These are phyloP conservation scores for Mormyrops attenuatus DNA, from an alignment of 2,797 vertebrate genomes.

Conservation along the genomic window DNA sequence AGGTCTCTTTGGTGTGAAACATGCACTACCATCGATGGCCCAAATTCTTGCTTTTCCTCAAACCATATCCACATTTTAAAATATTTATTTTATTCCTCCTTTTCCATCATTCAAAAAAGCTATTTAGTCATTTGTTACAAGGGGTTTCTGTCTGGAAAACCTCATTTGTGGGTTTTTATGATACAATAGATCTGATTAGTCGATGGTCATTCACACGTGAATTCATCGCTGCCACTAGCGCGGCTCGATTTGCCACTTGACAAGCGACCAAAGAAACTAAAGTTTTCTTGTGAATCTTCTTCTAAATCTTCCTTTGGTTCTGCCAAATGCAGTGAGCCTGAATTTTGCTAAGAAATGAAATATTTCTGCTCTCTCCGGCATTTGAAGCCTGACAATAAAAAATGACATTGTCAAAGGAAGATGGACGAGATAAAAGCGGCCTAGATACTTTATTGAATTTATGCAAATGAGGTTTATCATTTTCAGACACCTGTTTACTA, in stretches of 20 bases:
- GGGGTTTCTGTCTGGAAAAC: not conserved
- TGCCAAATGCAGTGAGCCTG: not conserved
- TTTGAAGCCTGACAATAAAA: constrained; percentile 10
- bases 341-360: not conserved
- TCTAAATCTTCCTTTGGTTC: not conserved
- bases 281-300: not conserved
- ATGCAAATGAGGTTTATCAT: constrained; percentile 13
- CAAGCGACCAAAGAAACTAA: not conserved
- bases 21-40: not conserved
- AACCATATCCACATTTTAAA: not conserved
- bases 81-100: not conserved
- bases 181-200: not conserved
- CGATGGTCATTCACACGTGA: not conserved
- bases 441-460: not conserved
- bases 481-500: constrained; percentile 14
- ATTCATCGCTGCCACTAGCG: not conserved
- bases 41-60: not conserved
- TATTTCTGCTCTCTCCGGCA: not conserved
- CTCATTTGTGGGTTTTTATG: not conserved
- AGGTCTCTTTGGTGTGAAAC: not conserved
- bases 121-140: constrained; percentile 12
- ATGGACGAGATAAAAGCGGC: constrained; percentile 2
- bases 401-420: constrained; percentile 10
- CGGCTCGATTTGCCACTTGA: not conserved
- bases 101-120: not conserved